These are phyloP conservation scores for Pterois miles DNA, from an alignment of 2,797 vertebrate genomes.

Conservation along the genomic window DNA sequence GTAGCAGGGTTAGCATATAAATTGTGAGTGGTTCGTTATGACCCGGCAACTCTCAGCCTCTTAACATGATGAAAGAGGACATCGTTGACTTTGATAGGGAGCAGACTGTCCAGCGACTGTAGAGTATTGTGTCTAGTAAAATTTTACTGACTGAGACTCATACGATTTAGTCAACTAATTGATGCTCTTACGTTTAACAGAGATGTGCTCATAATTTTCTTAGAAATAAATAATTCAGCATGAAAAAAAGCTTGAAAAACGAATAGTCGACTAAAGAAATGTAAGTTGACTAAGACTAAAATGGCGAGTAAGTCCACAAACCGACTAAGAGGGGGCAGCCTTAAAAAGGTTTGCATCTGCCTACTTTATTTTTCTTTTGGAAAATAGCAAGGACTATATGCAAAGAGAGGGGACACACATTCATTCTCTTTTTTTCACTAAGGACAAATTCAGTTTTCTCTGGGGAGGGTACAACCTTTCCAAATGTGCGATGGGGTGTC, in stretches of 20 bases:
- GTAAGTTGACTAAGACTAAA: too few species aligned
- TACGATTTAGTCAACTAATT: too few species aligned
- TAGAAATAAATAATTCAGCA: too few species aligned
- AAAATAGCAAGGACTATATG: neutral
- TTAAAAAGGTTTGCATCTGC: neutral
- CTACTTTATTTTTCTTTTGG: neutral
- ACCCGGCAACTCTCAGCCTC: constrained; percentile 70
- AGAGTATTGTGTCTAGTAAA: constrained; percentile 1
- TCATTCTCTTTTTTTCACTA: neutral
- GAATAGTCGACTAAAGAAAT: too few species aligned
- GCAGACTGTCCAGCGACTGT: constrained; percentile 43
- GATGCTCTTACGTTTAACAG: too few species aligned
- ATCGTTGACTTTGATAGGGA: constrained; percentile 61
- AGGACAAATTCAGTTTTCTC: neutral
- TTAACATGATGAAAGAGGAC: constrained; percentile 67
- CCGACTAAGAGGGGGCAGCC: too few species aligned
- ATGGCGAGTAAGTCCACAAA: too few species aligned
- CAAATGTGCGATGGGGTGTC: neutral
- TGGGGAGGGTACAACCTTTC: neutral
- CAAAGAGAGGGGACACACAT: neutral
- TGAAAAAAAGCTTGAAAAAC: too few species aligned
- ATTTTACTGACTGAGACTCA: too few species aligned
- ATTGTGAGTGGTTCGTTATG: constrained; percentile 73
- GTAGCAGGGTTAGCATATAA: constrained; percentile 71
- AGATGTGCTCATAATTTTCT: too few species aligned